Percentiles rank a stretch among this genome's conserved stretches.
Evolutionary conservation across 2,113 vertebrate genomes (phyloP).

Genomic region (Sterrhoptilus dennistouni): DNA sequence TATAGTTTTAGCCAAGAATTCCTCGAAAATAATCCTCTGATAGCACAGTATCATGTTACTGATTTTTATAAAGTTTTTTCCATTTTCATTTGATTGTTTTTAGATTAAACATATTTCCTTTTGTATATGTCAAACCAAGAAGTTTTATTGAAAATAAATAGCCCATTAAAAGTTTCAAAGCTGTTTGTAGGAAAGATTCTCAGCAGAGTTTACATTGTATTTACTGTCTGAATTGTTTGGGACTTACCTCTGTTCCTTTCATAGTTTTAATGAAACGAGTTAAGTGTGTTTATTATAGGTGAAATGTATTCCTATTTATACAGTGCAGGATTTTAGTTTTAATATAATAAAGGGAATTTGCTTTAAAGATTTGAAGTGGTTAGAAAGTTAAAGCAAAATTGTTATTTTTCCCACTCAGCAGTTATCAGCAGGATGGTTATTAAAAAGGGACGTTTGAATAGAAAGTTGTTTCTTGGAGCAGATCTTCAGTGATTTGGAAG

Average conservation of each 20-base stretch:
- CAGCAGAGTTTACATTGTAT: neutral
- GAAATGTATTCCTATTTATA: neutral
- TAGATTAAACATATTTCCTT: neutral
- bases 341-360: neutral
- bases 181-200: neutral
- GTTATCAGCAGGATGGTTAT: neutral
- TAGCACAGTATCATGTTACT: neutral
- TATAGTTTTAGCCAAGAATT: neutral
- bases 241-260: neutral
- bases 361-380: neutral
- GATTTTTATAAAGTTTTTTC: neutral
- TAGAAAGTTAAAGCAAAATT: neutral
- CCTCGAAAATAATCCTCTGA: neutral
- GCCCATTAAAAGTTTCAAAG: neutral
- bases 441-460: neutral
- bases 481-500: neutral
- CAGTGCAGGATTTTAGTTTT: neutral
- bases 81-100: constrained; percentile 9
- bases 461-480: neutral
- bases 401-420: neutral
- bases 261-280: neutral
- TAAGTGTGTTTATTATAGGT: neutral
- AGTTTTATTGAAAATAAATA: neutral
- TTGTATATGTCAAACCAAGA: neutral
- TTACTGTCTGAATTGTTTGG: neutral